Evolutionary conservation across 2,888 invertebrate species (phyloP), one percentile per base, ranked within the genome.

Genomic region (Lottia scabra): DNA sequence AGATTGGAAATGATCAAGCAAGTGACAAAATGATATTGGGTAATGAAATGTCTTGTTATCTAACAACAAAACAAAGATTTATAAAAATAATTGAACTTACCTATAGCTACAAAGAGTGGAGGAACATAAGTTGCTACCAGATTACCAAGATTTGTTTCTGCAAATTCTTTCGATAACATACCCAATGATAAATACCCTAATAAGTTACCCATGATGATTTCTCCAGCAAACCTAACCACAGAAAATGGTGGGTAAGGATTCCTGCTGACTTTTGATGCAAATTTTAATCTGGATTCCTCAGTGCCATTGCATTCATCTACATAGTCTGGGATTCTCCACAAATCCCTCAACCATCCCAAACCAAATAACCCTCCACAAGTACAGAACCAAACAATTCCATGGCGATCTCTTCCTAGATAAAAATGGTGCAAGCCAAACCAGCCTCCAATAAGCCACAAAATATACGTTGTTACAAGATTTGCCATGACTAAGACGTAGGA

Each of bases 321-420:
- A 90, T 97, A 97, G 70, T 93, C 92, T 0, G 96, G 95, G 72
- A 98, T 94, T 77, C 93, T 92, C 83, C 95, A 95, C 1, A 96
- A 88, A 88, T 98, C 98, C 10, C 94, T 92, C 0, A 98, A 82
- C 95, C 96, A 97, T 12, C 97, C 97, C 19, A 95, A 85, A 0
- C 96, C 95, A 82, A 93, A 91, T 85, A 95, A 95, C 4, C 87
- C 97, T 46, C 75, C 97, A 23, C 95, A 90, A 0, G 96, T 95
- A 74, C 94, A 93, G 93, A 95, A 95, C 93, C 95, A 96, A 0
- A 97, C 91, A 87, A 98, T 95, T 0, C 96, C 98, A 83, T 98
- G 98, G 27, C 93, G 92, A 89, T 97, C 96, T 72, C 98, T 92
- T 70, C 93, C 92, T 77, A 98, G 91, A 90, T 98, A 98, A 84